Evolutionary conservation across 2,888 invertebrate genomes (phyloP).

Genomic region (Drosophila peninsularis): DNA sequence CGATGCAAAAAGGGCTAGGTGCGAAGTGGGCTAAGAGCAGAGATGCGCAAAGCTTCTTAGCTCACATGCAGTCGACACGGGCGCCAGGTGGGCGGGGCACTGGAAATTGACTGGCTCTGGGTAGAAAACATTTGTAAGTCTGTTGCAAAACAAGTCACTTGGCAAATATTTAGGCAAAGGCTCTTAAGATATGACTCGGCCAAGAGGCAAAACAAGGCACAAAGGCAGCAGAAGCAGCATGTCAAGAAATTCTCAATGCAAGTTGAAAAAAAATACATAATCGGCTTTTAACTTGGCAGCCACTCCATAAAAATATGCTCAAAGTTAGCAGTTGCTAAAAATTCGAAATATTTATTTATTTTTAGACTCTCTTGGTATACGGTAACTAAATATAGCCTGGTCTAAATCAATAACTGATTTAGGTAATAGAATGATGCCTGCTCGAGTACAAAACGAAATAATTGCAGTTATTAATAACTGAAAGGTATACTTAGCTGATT

Average conservation of each 20-base stretch:
- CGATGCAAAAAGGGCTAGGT: slow-evolving; percentile 2
- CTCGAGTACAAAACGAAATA: too few relatives aligned
- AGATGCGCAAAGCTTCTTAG: slow-evolving; percentile 48
- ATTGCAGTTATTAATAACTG: too few relatives aligned
- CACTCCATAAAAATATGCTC: background rate
- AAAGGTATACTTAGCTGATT: too few relatives aligned
- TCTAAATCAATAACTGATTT: background rate
- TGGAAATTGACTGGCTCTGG: slow-evolving; percentile 3
- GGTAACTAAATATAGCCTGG: background rate
- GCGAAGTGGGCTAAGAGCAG: slow-evolving; percentile 5
- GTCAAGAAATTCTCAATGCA: background rate
- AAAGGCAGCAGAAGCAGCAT: background rate
- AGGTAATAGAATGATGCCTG: too few relatives aligned
- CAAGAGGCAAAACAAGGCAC: background rate
- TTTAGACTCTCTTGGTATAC: background rate
- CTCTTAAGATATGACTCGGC: slow-evolving; percentile 19
- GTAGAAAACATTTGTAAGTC: slow-evolving; percentile 6
- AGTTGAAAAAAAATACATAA: slow-evolving; percentile 14
- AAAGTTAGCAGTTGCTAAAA: background rate
- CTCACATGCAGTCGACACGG: slow-evolving; percentile 20
- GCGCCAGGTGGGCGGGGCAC: slow-evolving; percentile 1
- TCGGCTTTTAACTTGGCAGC: slow-evolving; percentile 20
- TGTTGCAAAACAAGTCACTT: slow-evolving; percentile 70
- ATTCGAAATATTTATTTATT: background rate
- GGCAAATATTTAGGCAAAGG: slow-evolving; percentile 54